These are phyloP conservation scores for Leptothorax acervorum DNA, from an alignment of 2,888 invertebrate genomes.

Conservation along the genomic window DNA sequence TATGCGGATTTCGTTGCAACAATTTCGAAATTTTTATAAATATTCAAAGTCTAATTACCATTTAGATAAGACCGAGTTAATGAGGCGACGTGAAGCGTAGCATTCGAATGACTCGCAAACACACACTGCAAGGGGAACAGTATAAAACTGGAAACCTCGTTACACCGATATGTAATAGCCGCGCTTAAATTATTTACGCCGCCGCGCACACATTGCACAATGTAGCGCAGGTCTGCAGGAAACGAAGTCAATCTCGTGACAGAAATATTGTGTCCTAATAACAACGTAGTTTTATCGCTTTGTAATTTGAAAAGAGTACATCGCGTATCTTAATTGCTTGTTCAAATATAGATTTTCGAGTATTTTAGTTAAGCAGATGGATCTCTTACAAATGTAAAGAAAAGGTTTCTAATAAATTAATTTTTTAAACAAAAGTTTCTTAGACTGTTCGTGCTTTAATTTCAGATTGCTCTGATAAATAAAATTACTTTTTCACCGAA, in stretches of 20 bases:
- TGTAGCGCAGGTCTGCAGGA: neutral
- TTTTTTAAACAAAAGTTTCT: neutral
- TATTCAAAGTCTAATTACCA: slow-evolving; percentile 22
- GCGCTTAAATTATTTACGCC: slow-evolving; percentile 44
- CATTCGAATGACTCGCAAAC: neutral
- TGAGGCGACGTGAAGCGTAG: slow-evolving; percentile 18
- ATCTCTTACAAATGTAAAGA: neutral
- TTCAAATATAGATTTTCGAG: neutral
- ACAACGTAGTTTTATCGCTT: neutral
- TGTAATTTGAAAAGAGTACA: neutral
- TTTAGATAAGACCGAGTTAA: slow-evolving; percentile 41
- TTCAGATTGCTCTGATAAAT: neutral
- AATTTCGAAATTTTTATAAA: slow-evolving; percentile 13
- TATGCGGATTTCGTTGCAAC: neutral
- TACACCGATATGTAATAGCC: slow-evolving; percentile 40
- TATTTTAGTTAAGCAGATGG: neutral
- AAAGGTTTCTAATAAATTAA: too few species aligned
- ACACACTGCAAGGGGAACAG: neutral
- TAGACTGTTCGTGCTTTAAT: neutral
- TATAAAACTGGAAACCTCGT: slow-evolving; percentile 40
- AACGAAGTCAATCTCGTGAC: slow-evolving; percentile 34
- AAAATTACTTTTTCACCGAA: neutral
- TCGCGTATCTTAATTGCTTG: neutral
- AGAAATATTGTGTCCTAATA: slow-evolving; percentile 3
- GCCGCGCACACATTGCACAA: slow-evolving; percentile 28